A percentile compares a stretch with the other conserved stretches of the same genome.
Evolutionary conservation across 2,888 invertebrate species (phyloP).

Genomic region (Oxyteleia sp.): DNA sequence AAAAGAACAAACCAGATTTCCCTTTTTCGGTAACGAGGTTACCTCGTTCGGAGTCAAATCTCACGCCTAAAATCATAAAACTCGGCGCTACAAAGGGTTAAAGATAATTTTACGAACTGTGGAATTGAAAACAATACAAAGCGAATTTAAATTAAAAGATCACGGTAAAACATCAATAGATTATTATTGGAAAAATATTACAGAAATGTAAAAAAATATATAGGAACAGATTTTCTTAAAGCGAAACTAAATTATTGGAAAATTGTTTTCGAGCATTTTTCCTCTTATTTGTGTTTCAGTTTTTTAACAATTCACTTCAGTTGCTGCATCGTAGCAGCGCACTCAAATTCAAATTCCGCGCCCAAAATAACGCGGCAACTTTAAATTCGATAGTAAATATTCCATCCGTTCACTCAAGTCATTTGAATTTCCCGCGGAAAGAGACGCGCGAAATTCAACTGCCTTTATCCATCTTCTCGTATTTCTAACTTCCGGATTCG

Average conservation of each 20-base stretch:
- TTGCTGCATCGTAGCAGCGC: neutral
- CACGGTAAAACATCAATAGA: too few relatives aligned
- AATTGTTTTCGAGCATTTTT: too few relatives aligned
- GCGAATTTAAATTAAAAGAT: too few relatives aligned
- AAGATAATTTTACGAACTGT: neutral
- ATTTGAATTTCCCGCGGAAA: conserved; percentile 33
- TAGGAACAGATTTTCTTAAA: too few relatives aligned
- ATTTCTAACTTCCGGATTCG: conserved; percentile 1
- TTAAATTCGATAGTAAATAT: conserved; percentile 21
- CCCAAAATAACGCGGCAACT: conserved; percentile 4
- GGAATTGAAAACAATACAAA: neutral
- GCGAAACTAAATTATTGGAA: too few relatives aligned
- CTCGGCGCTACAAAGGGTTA: neutral
- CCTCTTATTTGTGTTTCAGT: too few relatives aligned
- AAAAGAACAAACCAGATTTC: conserved; percentile 34
- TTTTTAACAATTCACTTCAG: too few relatives aligned
- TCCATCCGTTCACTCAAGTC: conserved; percentile 8
- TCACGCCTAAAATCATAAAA: conserved; percentile 8
- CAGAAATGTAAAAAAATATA: too few relatives aligned
- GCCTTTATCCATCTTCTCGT: conserved; percentile 8
- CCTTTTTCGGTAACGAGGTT: conserved; percentile 46
- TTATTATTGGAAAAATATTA: too few relatives aligned
- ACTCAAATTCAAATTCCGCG: conserved; percentile 11
- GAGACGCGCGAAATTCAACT: conserved; percentile 21
- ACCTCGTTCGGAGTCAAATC: conserved; percentile 28